Base-by-base conservation (phyloP, 2,888 invertebrate genomes). In the Lasioglossum oenotherae region DNA sequence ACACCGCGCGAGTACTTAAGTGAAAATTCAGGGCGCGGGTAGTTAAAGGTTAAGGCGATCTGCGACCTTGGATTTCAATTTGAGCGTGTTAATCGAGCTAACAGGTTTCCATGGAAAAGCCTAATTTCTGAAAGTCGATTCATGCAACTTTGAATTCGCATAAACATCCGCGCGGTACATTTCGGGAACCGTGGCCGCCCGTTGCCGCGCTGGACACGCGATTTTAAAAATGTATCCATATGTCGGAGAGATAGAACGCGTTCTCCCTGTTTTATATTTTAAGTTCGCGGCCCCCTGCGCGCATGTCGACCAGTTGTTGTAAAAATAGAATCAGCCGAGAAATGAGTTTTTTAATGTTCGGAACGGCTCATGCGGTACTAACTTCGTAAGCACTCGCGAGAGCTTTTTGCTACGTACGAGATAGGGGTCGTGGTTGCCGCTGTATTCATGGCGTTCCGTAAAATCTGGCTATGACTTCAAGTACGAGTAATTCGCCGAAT, bases 261-360 rank as follows among this genome's bases (percentile, higher is more conserved):
- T 23, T 67, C 38, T 23, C 38, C 23, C 8, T 23, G 69, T 23
- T 69, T 69, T 4, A 41, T 69, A 69, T 69, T 69, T 38, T 38
- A 69, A 41, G 23, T 69, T 69, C 38, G 38, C 23, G 10, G 10
- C 35, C 8, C 19, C 6, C 1, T 2, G 23, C 10, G 69, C 10
- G n/a, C 5, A 4, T 12, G 69, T 38, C 4, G 23, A 23, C 69
- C 38, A 69, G 69, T 69, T 38, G 69, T 12, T 69, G 38, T 69
- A n/a, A 38, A 69, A 41, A 69, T 69, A 38, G 23, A 69, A 69
- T 38, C 23, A 69, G 10, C 38, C 10, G 4, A 41, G 38, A 69
- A 38, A 69, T 69, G 69, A 69, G 69, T n/a, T 69, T 69, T 69
- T 69, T 38, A 69, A 69, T 69, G 69, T 69, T 38, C 12, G n/a